These are phyloP conservation scores for Metaphire vulgaris DNA, from an alignment of 1,140 invertebrate genomes.

Conservation along the genomic window DNA sequence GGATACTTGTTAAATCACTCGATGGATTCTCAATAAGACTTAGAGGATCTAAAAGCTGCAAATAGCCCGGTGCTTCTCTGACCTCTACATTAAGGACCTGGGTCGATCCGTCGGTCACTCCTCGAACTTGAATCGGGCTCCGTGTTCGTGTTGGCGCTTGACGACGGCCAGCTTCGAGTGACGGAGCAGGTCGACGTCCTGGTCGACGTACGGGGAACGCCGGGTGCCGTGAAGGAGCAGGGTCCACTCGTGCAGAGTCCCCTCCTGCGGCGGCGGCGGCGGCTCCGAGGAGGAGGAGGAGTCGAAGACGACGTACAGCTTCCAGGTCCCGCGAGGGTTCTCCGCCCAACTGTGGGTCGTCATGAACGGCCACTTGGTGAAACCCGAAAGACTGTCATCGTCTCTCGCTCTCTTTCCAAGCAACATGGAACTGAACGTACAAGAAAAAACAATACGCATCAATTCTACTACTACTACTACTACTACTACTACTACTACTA, in stretches of 20 bases:
- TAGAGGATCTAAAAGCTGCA: too few relatives aligned
- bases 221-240: conserved; percentile 94
- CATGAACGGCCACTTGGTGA: conserved; percentile 99
- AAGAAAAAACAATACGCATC: too few relatives aligned
- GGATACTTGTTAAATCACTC: too few relatives aligned
- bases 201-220: conserved; percentile 73
- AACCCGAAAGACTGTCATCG: conserved; percentile 90
- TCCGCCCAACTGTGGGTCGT: conserved; percentile 99
- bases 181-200: conserved; percentile 27
- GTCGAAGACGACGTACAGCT: conserved; percentile 66
- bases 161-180: conserved; percentile 36
- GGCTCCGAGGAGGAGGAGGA: too few relatives aligned
- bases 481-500: too few relatives aligned
- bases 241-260: conserved; percentile 91
- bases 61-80: too few relatives aligned
- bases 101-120: too few relatives aligned
- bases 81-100: too few relatives aligned
- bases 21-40: too few relatives aligned
- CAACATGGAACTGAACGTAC: conserved; percentile 98
- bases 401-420: conserved; percentile 89
- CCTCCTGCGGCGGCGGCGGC: conserved; percentile 55
- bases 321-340: conserved; percentile 90
- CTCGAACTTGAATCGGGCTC: conserved; percentile 27
- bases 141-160: conserved; percentile 33
- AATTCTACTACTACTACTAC: too few relatives aligned